phyloP scores from a whole-genome alignment of 1,140 invertebrate genomes.

The Ooceraea biroi region DNA sequence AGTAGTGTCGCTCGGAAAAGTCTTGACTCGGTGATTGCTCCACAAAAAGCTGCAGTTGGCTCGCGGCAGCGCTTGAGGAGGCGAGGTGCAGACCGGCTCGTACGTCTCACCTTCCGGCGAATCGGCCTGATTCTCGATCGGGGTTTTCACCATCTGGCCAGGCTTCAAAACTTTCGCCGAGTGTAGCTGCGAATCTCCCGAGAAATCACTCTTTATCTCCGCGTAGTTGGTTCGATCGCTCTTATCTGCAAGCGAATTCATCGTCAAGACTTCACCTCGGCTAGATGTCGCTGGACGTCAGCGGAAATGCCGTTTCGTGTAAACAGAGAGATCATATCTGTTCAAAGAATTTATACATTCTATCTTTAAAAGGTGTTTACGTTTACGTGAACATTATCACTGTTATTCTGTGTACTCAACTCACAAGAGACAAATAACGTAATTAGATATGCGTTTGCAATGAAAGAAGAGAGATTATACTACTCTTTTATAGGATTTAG shows the following conservation, averaged over 20 bases:
- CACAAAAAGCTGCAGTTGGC: conserved; percentile 82
- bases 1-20: not conserved
- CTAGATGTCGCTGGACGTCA: not conserved
- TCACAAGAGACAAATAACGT: not conserved
- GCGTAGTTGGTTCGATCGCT: conserved; percentile 49
- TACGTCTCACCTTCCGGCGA: conserved; percentile 55
- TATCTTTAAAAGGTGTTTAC: not conserved
- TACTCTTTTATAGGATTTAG: too few species aligned
- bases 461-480: not conserved
- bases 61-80: conserved; percentile 35
- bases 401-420: not conserved
- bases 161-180: conserved; percentile 69
- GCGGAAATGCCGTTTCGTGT: not conserved
- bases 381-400: not conserved
- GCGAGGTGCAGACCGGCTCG: conserved; percentile 63
- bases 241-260: conserved; percentile 30
- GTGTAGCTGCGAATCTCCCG: conserved; percentile 24
- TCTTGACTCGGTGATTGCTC: conserved; percentile 66
- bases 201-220: conserved; percentile 55
- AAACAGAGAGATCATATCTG: conserved; percentile 3
- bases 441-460: not conserved
- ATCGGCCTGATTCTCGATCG: conserved; percentile 60
- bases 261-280: not conserved
- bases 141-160: conserved; percentile 69
- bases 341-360: not conserved